These are phyloP conservation scores for Tolmerus cingulatus DNA, from an alignment of 2,888 invertebrate species.

Conservation along the genomic window DNA sequence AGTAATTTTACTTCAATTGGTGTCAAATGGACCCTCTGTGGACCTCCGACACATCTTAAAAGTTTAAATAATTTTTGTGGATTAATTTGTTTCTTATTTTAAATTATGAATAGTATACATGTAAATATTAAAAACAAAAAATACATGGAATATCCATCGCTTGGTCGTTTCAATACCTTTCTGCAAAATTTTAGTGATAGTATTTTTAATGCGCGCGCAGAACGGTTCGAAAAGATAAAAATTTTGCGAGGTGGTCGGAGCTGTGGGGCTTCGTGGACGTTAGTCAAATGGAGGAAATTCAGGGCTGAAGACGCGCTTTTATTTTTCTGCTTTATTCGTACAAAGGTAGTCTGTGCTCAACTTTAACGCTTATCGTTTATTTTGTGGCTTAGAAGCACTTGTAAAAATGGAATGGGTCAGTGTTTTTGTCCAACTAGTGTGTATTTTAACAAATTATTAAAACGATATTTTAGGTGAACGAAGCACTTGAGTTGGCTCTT, in stretches of 20 bases:
- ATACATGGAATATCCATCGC: not conserved
- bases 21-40: not conserved
- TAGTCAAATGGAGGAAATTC: not conserved
- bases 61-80: not conserved
- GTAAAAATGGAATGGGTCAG: slow-evolving; percentile 42
- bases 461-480: slow-evolving; percentile 65
- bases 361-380: not conserved
- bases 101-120: not conserved
- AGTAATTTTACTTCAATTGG: not conserved
- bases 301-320: not conserved
- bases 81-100: not conserved
- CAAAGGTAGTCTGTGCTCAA: slow-evolving; percentile 16
- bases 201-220: not conserved
- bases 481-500: slow-evolving; percentile 71
- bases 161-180: not conserved
- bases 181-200: not conserved
- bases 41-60: not conserved
- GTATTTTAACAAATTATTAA: not conserved
- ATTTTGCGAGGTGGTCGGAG: not conserved
- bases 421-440: not conserved
- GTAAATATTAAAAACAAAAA: too few species aligned
- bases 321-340: not conserved
- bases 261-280: not conserved
- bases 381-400: not conserved
- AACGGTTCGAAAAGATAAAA: not conserved